Base-by-base conservation (phyloP, 2,888 invertebrate genomes). In the Ophraella communa region DNA sequence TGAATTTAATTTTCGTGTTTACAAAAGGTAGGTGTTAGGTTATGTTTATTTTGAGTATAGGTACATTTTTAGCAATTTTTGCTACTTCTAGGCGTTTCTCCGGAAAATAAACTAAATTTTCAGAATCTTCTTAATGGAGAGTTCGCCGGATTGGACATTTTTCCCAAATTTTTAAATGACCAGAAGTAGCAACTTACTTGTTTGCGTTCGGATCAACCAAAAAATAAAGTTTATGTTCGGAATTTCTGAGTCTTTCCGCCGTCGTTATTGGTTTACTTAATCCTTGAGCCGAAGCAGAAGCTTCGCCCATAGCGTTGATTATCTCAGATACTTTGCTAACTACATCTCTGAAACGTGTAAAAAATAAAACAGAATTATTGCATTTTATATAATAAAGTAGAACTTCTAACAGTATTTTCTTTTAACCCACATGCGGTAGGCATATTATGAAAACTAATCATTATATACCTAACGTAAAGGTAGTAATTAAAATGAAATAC, bases 281-380 rank as follows among this genome's bases (percentile, higher is more conserved):
- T 1, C 89, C 91, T 81, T 93, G 93, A 3, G 92, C 91, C 17
- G 81, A 79, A 0, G 92, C 90, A 2, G 93, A 93, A 61, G 89
- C 87, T 78, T 88, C 85, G 0, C 93, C 93, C 77, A 93, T 85
- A 7, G 82, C 83, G 79, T 93, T 91, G 27, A 93, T 83, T 49
- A 92, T 82, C 75, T 86, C 87, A 1, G 87, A 83, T 70, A 89
- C 82, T 76, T 87, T 86, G 52, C 84, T 83, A 70, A 87, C 85
- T 67, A 85, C 84, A 79, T 89, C 87, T 81, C 88, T 88, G 78
- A 42, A 83, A 83, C 73, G 75, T n/a, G n/a, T n/a, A n/a, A n/a
- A n/a, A 35, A 27, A 17, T 39, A 51, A 14, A 42, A 24, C 23
- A 57, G 27, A 3, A 47, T 49, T 55, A 44, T 45, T 24, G 7